Evolutionary conservation across 2,797 vertebrate genomes (phyloP), one percentile per base, ranked within the genome.

Genomic region (Oreortyx pictus): DNA sequence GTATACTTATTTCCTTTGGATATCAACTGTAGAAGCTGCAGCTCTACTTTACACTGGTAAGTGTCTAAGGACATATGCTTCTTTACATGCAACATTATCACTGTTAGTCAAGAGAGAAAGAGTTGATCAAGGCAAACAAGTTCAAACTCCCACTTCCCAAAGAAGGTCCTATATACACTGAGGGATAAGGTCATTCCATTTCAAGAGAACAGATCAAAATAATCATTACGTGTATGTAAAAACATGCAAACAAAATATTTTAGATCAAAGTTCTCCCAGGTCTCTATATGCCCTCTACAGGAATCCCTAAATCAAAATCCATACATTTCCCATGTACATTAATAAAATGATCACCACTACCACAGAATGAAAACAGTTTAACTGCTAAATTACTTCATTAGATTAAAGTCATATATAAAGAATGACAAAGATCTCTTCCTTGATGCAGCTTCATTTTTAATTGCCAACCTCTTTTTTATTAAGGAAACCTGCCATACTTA

Each of bases 151-250:
- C n/a, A 14, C 15, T 11, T 50, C 13, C 25, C 19, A 52, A 35
- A 70, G 46, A 2, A 50, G 29, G 14, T 76, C 44, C 10, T 7
- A 20, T 18, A 47, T 3, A 18, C 7, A 65, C n/a, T 46, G 7
- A 29, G 9, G 11, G 44, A 66, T 57, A 46, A 1, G 0, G 19
- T 47, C 31, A 9, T 60, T 68, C 9, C 1, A 2, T 73, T 72
- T 88, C 44, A 68, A 59, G 39, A 57, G 18, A 79, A 39, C 0
- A 27, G 8, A 52, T 35, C 11, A 27, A 82, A 89, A 61, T 19
- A 37, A 7, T 61, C 31, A 16, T 16, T 33, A 37, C 1, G 0
- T 12, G 31, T 0, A 1, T 25, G 12, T 4, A 8, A 57, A 54
- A 50, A 68, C 4, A 1, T 13, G 50, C 44, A 14, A 33, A 37